Evolutionary conservation across 1,140 invertebrate genomes (phyloP).

Genomic region (Diuraphis noxia): DNA sequence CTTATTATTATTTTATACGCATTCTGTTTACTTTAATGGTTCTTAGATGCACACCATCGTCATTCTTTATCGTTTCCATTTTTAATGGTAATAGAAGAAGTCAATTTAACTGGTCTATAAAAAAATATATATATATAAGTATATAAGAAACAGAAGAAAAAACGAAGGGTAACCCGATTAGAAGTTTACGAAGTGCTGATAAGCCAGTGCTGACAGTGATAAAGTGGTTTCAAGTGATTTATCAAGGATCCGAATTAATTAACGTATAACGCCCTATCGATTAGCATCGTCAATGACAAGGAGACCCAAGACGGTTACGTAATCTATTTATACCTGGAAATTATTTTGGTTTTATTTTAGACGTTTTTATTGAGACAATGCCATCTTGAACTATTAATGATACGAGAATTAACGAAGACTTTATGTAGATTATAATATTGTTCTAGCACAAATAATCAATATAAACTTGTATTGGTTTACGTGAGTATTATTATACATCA

Average conservation of each 20-base stretch:
- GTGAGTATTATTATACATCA: neutral
- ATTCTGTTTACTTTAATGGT: constrained; percentile 49
- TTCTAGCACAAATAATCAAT: neutral
- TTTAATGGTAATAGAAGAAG: constrained; percentile 52
- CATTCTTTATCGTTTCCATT: constrained; percentile 45
- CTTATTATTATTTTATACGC: constrained; percentile 28
- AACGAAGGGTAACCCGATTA: constrained; percentile 40
- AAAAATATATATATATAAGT: neutral
- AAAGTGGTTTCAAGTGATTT: constrained; percentile 51
- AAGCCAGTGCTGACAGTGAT: constrained; percentile 50
- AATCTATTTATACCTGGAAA: constrained; percentile 15
- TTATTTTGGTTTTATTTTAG: neutral
- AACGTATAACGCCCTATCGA: constrained; percentile 33
- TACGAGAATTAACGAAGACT: neutral
- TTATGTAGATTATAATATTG: neutral
- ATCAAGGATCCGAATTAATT: constrained; percentile 52
- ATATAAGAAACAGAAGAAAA: neutral
- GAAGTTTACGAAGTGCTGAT: constrained; percentile 47
- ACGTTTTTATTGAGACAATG: neutral
- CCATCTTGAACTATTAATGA: neutral
- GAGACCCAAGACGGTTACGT: neutral
- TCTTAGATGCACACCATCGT: constrained; percentile 33
- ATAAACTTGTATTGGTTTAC: neutral
- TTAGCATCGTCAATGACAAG: constrained; percentile 29
- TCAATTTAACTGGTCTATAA: constrained; percentile 50